Evolutionary conservation across 1,140 invertebrate genomes (phyloP).

Genomic region (Cherax quadricarinatus): DNA sequence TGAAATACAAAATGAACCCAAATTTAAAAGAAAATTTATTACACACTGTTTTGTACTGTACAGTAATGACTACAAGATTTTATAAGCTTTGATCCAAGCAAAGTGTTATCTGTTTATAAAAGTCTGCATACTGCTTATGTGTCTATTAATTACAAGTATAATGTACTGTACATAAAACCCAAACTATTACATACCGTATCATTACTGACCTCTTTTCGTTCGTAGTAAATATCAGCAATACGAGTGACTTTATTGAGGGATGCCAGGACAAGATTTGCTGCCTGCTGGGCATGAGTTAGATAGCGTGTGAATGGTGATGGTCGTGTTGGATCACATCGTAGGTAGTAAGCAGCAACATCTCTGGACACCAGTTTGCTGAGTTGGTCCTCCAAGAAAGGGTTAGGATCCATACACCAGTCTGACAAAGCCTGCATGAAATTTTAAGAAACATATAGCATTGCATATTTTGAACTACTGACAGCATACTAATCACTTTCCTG

Average conservation of each 20-base stretch:
- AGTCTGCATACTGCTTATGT: too few relatives aligned
- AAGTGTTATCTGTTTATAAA: too few relatives aligned
- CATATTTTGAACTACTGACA: too few relatives aligned
- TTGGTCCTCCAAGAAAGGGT: constrained; percentile 78
- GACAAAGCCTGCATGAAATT: constrained; percentile 81
- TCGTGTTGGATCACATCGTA: constrained; percentile 86
- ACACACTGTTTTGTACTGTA: too few relatives aligned
- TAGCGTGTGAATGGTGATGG: constrained; percentile 88
- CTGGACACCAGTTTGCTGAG: constrained; percentile 75
- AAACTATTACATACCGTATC: neutral
- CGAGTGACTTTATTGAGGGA: constrained; percentile 81
- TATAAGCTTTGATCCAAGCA: too few relatives aligned
- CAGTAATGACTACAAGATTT: too few relatives aligned
- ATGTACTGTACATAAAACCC: neutral
- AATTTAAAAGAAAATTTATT: too few relatives aligned
- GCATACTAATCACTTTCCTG: too few relatives aligned
- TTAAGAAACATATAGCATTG: neutral
- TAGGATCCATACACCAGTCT: constrained; percentile 86
- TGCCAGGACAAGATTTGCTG: constrained; percentile 83
- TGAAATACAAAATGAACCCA: too few relatives aligned
- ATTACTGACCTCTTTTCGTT: constrained; percentile 77
- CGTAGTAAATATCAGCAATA: constrained; percentile 82
- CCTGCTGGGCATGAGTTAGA: constrained; percentile 85
- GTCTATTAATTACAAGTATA: too few relatives aligned
- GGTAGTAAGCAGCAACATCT: constrained; percentile 88